Conservation (phyloP, 2,113 vertebrate genomes). For the Sceloporus tristichus region DNA sequence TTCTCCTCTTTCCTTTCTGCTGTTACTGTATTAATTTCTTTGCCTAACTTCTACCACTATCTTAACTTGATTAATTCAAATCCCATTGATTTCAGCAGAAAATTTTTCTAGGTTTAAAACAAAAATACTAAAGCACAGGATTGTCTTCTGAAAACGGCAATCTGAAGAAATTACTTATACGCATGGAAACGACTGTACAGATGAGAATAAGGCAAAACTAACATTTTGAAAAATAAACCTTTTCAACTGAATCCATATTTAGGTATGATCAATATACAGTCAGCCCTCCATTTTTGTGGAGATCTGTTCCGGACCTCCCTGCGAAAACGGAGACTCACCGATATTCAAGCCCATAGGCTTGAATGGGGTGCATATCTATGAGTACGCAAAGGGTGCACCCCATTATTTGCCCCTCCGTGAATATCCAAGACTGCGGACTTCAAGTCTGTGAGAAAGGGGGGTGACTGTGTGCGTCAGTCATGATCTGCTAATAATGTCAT, state of each 20-base stretch:
- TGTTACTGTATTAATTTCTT: constrained; percentile 14
- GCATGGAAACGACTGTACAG: neutral
- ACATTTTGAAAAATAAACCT: constrained; percentile 23
- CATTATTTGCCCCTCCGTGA: too few relatives aligned
- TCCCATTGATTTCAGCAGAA: neutral
- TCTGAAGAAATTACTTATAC: neutral
- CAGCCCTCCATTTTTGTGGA: too few relatives aligned
- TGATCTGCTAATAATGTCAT: neutral
- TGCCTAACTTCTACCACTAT: neutral
- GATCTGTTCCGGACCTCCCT: too few relatives aligned
- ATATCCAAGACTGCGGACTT: too few relatives aligned
- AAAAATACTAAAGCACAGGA: too few relatives aligned
- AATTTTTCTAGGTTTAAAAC: neutral
- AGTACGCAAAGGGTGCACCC: too few relatives aligned
- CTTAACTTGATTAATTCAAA: neutral
- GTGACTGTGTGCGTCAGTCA: neutral
- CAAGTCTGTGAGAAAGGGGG: too few relatives aligned
- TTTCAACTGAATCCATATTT: neutral
- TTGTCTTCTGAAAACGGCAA: neutral
- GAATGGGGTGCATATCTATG: too few relatives aligned
- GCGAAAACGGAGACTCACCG: too few relatives aligned
- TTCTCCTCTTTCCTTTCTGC: neutral
- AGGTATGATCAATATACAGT: neutral
- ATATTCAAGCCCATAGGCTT: too few relatives aligned
- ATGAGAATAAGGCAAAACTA: neutral